A percentile compares a stretch with the other conserved stretches of the same genome.
These are phyloP conservation scores for Astur gentilis DNA, from an alignment of 2,113 vertebrate species.

Conservation along the genomic window DNA sequence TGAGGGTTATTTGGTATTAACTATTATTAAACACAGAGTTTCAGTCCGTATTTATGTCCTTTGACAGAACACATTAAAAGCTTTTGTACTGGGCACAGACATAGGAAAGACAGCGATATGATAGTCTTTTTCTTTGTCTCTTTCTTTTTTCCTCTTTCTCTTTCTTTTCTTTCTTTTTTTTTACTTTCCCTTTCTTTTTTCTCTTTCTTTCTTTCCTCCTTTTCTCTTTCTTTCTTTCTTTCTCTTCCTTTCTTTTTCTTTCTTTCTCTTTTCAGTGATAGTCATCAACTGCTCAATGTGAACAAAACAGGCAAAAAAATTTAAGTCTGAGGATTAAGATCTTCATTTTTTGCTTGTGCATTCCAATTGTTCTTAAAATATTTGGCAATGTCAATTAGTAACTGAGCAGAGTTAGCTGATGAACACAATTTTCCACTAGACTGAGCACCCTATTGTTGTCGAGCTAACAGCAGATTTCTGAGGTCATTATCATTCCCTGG, in stretches of 20 bases:
- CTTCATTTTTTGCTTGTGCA: constrained; percentile 90
- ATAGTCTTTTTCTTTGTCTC: constrained; percentile 72
- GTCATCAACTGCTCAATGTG: constrained; percentile 74
- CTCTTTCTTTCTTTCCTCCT: not conserved
- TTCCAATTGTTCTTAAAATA: constrained; percentile 99
- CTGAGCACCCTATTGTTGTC: constrained; percentile 99
- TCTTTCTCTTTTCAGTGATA: constrained; percentile 60
- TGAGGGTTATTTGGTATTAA: not conserved
- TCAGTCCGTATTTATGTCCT: constrained; percentile 74
- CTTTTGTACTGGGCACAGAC: constrained; percentile 81
- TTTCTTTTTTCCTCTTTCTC: not conserved
- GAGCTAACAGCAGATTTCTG: constrained; percentile 99
- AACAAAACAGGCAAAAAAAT: constrained; percentile 76
- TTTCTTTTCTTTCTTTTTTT: not conserved
- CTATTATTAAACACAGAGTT: constrained; percentile 67
- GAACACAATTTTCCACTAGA: constrained; percentile 99
- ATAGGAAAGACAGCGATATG: constrained; percentile 81
- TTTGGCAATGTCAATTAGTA: constrained; percentile 99
- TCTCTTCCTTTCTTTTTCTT: not conserved
- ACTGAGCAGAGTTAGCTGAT: constrained; percentile 99
- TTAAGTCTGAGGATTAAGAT: constrained; percentile 98
- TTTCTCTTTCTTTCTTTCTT: not conserved
- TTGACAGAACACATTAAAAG: constrained; percentile 84
- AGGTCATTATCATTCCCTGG: constrained; percentile 99
- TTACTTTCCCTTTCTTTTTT: not conserved